A percentile compares a stretch with the other conserved stretches of the same genome.
These are phyloP conservation scores for Baronia brevicornis DNA, from an alignment of 2,888 invertebrate genomes.

Conservation along the genomic window DNA sequence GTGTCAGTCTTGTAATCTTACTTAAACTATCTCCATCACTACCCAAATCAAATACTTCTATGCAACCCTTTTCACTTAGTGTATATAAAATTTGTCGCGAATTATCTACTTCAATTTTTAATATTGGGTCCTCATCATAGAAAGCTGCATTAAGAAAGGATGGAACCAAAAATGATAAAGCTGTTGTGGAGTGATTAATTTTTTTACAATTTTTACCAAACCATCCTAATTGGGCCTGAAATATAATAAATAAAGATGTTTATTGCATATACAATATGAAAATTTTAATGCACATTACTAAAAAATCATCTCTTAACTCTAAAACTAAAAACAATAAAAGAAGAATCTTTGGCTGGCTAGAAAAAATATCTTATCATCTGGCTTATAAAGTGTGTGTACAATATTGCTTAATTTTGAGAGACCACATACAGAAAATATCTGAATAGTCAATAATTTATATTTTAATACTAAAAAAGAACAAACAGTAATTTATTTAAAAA, in stretches of 20 bases:
- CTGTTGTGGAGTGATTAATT: slow-evolving; percentile 93
- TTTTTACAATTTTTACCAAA: slow-evolving; percentile 96
- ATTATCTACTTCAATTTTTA: slow-evolving; percentile 92
- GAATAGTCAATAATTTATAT: too few species aligned
- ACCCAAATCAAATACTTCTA: slow-evolving; percentile 93
- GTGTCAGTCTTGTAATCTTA: slow-evolving; percentile 83
- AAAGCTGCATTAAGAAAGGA: slow-evolving; percentile 91
- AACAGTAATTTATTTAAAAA: too few species aligned
- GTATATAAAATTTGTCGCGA: slow-evolving; percentile 92
- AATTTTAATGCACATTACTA: slow-evolving; percentile 1
- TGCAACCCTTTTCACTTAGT: slow-evolving; percentile 90
- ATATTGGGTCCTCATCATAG: slow-evolving; percentile 91
- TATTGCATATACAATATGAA: slow-evolving; percentile 3
- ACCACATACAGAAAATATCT: too few species aligned
- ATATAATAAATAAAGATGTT: slow-evolving; percentile 25
- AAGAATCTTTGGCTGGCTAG: too few species aligned
- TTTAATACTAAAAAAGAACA: too few species aligned
- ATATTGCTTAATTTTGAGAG: too few species aligned
- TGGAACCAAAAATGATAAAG: slow-evolving; percentile 91
- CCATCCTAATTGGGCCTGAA: slow-evolving; percentile 90
- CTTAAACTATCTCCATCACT: slow-evolving; percentile 82
- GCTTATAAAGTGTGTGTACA: too few species aligned
- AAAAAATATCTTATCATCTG: too few species aligned
- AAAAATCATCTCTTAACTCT: too few species aligned
- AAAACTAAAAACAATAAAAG: too few species aligned